A percentile compares a stretch with the other conserved stretches of the same genome.
These are phyloP conservation scores for Yponomeuta cagnagella DNA, from an alignment of 2,888 invertebrate species.

Conservation along the genomic window DNA sequence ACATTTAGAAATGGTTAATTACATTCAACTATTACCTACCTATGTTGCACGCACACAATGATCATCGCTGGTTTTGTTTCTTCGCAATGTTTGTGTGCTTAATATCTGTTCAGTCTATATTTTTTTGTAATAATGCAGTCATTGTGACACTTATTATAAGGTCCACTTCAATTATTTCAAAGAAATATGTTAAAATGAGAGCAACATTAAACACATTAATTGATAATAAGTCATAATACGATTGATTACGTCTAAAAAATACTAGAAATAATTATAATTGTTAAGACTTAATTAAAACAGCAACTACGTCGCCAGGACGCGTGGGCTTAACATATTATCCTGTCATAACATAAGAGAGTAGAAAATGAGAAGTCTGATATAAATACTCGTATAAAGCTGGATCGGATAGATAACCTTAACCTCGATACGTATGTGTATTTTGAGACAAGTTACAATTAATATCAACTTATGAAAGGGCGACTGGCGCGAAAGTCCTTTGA, in stretches of 20 bases:
- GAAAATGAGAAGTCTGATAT: slow-evolving; percentile 8
- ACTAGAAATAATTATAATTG: not conserved
- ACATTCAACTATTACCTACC: not conserved
- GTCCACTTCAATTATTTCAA: not conserved
- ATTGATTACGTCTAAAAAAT: not conserved
- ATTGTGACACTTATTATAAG: not conserved
- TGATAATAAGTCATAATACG: not conserved
- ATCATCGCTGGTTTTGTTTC: not conserved
- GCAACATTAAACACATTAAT: not conserved
- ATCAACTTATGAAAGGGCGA: not conserved
- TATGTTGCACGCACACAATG: not conserved
- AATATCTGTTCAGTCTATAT: not conserved
- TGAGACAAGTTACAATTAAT: not conserved
- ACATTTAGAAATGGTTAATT: not conserved
- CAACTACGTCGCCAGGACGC: not conserved
- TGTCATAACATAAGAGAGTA: slow-evolving; percentile 9
- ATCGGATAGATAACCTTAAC: not conserved
- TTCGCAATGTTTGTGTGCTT: not conserved
- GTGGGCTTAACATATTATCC: not conserved
- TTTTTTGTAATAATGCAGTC: not conserved
- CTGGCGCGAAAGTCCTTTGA: not conserved
- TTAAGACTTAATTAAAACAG: not conserved
- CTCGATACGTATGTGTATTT: not conserved
- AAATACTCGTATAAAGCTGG: not conserved
- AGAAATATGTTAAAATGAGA: not conserved